Conservation (phyloP, 2,888 invertebrate genomes). For the Drosophila prolongata region DNA sequence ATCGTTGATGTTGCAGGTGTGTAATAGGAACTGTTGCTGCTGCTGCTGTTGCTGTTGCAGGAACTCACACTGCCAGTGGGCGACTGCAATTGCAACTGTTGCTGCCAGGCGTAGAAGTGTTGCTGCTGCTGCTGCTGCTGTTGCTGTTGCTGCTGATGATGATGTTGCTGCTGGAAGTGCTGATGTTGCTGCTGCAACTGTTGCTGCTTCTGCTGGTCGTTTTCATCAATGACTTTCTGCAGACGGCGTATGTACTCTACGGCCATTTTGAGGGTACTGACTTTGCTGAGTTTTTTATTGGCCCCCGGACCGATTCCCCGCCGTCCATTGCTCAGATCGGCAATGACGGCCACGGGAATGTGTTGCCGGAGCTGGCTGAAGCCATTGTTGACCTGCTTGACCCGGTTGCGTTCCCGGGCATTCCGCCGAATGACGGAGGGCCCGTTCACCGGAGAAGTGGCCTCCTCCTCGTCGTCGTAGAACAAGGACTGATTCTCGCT, state of each 20-base stretch:
- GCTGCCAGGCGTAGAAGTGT: conserved; percentile 37
- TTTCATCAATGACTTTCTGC: conserved; percentile 86
- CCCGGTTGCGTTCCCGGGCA: conserved; percentile 96
- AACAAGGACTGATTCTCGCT: conserved; percentile 57
- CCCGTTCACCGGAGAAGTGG: conserved; percentile 43
- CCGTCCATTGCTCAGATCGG: conserved; percentile 88
- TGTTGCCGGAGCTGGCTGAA: conserved; percentile 95
- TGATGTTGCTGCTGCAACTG: conserved; percentile 46
- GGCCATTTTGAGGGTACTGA: conserved; percentile 94
- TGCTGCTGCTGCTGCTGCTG: conserved; percentile 62
- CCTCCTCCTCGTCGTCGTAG: conserved; percentile 29
- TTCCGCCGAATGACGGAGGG: conserved; percentile 95
- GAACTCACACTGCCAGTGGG: conserved; percentile 69
- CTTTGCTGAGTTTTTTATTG: conserved; percentile 93
- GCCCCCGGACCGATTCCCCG: conserved; percentile 88
- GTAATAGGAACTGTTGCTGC: conserved; percentile 48
- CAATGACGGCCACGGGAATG: conserved; percentile 92
- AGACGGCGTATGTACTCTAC: conserved; percentile 95
- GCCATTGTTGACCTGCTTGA: conserved; percentile 97
- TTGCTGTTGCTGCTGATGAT: conserved; percentile 36
- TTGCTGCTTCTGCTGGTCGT: conserved; percentile 45
- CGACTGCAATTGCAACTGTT: conserved; percentile 61
- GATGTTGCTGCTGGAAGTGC: conserved; percentile 40
- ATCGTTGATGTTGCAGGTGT: conserved; percentile 29
- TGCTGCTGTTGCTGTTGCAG: conserved; percentile 52